Evolutionary conservation across 1,140 invertebrate species (phyloP).

Genomic region (Saccostrea echinata): DNA sequence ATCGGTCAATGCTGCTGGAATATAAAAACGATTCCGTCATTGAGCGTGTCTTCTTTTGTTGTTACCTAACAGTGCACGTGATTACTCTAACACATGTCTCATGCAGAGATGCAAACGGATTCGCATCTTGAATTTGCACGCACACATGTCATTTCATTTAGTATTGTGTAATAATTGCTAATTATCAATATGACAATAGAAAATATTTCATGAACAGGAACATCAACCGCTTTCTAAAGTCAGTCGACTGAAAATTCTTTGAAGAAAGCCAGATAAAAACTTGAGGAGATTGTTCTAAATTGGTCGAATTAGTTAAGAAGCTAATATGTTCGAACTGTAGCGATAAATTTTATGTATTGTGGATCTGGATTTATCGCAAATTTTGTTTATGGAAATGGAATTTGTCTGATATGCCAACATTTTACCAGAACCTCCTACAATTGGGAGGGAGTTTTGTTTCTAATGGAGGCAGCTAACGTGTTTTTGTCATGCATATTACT

Average conservation of each 20-base stretch:
- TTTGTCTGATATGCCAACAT: conserved; percentile 4
- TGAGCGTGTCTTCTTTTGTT: neutral
- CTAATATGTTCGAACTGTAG: neutral
- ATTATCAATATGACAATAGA: neutral
- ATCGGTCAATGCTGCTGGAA: neutral
- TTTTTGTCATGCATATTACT: neutral
- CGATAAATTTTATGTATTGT: neutral
- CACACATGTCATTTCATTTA: conserved; percentile 3
- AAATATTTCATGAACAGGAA: neutral
- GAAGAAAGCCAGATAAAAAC: neutral
- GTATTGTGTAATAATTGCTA: neutral
- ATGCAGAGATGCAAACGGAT: conserved; percentile 5
- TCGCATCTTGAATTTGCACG: neutral
- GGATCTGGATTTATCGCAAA: neutral
- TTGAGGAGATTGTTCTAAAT: neutral
- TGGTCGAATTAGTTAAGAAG: neutral
- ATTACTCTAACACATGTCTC: neutral
- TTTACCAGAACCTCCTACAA: neutral
- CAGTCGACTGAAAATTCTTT: neutral
- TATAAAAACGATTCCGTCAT: neutral
- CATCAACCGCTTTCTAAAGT: neutral
- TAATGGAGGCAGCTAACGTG: neutral
- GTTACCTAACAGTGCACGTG: neutral
- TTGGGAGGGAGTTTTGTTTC: neutral
- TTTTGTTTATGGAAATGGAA: conserved; percentile 13